Evolutionary conservation across 2,797 vertebrate genomes (phyloP).

Genomic region (Gymnodraco acuticeps): DNA sequence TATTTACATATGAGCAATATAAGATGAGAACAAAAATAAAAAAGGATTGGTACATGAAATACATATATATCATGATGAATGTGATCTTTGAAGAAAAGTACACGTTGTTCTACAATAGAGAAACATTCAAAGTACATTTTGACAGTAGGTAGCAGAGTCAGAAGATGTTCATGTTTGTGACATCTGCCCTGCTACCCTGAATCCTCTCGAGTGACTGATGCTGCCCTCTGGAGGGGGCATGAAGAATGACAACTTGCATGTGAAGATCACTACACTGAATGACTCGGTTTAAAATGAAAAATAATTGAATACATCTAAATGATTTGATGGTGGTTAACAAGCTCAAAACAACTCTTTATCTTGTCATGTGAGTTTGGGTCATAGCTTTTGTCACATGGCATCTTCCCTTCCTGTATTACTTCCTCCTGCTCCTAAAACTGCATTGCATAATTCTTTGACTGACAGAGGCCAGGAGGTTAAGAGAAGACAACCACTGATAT

Average conservation of each 20-base stretch:
- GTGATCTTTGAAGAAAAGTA: not conserved
- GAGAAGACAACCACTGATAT: not conserved
- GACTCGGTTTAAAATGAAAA: not conserved
- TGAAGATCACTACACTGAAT: not conserved
- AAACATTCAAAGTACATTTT: not conserved
- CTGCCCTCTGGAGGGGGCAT: constrained; percentile 38
- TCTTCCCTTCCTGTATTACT: constrained; percentile 15
- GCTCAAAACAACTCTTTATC: not conserved
- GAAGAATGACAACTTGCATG: not conserved
- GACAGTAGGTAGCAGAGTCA: not conserved
- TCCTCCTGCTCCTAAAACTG: constrained; percentile 12
- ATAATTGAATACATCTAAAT: not conserved
- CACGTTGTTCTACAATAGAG: not conserved
- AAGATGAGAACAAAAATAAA: not conserved
- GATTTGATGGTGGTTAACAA: not conserved
- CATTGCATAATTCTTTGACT: not conserved
- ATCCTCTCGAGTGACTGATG: not conserved
- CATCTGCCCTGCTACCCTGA: not conserved
- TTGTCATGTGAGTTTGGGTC: constrained; percentile 34
- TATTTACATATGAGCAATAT: not conserved
- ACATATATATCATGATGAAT: too few species aligned
- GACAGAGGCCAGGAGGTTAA: not conserved
- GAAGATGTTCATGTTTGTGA: not conserved
- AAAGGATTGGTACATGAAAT: too few species aligned
- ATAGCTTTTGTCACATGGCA: constrained; percentile 16